Conservation (phyloP, 2,113 vertebrate genomes). For the Scalopus aquaticus region DNA sequence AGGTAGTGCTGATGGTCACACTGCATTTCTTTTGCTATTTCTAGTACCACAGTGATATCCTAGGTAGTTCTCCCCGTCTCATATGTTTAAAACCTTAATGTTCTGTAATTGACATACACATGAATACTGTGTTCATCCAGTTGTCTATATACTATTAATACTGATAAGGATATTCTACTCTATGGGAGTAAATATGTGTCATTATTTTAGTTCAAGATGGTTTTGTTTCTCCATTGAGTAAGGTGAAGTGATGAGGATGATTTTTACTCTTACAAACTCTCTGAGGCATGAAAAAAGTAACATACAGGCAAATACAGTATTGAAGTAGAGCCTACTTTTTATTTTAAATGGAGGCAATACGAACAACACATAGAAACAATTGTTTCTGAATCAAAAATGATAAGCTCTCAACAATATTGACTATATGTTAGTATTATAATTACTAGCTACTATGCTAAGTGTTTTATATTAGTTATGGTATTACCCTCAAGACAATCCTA, state of each 20-base stretch:
- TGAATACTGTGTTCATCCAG: constrained; percentile 6
- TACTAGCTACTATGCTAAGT: not conserved
- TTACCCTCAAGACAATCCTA: constrained; percentile 38
- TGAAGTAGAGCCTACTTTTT: constrained; percentile 27
- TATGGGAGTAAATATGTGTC: not conserved
- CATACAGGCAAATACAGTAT: not conserved
- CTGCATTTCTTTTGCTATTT: constrained; percentile 49
- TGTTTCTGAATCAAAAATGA: constrained; percentile 4
- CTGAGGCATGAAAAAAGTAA: constrained; percentile 30
- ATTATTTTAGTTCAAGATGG: constrained; percentile 34
- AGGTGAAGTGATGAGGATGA: not conserved
- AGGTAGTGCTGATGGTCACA: not conserved
- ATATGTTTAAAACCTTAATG: constrained; percentile 21
- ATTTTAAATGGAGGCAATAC: constrained; percentile 31
- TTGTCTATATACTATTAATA: not conserved
- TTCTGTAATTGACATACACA: constrained; percentile 42
- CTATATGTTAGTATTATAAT: constrained; percentile 24
- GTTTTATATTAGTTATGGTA: constrained; percentile 29
- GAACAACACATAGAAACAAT: not conserved
- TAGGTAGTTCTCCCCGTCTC: not conserved
- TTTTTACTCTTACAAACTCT: constrained; percentile 50
- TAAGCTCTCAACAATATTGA: constrained; percentile 16
- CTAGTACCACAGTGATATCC: not conserved
- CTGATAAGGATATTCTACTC: constrained; percentile 14
- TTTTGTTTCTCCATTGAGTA: constrained; percentile 38